These are phyloP conservation scores for Mastigias papua DNA, from an alignment of 30 jellyfish, hydroid and myxozoan genomes.

Conservation along the genomic window DNA sequence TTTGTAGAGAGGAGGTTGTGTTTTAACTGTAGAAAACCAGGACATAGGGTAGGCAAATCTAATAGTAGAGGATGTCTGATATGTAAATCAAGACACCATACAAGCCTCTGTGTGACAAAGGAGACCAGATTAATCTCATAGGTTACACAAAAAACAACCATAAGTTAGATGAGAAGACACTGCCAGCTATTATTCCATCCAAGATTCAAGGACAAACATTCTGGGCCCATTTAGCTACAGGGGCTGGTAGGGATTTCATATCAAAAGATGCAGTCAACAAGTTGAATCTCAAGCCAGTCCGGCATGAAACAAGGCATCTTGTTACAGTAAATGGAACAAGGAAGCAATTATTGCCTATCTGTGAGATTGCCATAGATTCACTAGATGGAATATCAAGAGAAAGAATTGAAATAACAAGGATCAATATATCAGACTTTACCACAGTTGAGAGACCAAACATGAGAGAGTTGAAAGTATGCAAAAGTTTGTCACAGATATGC, in stretches of 20 bases:
- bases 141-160: no score
- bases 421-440: background rate
- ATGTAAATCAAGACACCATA: background rate
- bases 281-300: background rate
- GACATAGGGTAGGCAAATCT: background rate
- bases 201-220: background rate
- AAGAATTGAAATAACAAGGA: background rate
- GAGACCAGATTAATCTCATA: background rate
- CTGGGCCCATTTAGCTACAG: background rate
- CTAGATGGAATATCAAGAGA: background rate
- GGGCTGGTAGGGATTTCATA: background rate
- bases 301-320: background rate
- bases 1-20: no score
- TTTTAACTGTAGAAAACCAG: background rate
- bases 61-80: background rate
- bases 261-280: background rate
- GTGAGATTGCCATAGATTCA: background rate
- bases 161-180: background rate
- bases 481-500: background rate
- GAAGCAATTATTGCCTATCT: background rate
- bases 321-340: background rate
- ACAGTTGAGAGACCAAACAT: background rate
- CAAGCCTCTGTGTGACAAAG: background rate
- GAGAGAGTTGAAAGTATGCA: background rate
- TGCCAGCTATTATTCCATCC: background rate